phyloP scores from a whole-genome alignment of 2,888 invertebrate species.

The Tetragonisca angustula region DNA sequence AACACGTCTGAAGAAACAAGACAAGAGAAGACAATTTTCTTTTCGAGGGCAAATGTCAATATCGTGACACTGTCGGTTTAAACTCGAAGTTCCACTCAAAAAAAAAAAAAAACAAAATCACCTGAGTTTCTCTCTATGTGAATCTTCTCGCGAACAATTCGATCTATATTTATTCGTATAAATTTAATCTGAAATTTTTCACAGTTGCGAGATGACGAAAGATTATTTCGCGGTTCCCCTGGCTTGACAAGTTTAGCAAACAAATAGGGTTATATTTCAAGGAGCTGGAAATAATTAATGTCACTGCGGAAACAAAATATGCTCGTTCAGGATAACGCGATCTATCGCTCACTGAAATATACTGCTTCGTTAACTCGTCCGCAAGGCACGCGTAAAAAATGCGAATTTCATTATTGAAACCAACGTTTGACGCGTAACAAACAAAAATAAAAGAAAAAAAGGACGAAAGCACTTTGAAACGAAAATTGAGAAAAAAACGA shows the following conservation, averaged over 20 bases:
- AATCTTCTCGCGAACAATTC: background rate
- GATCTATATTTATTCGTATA: background rate
- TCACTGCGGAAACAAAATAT: slow-evolving; percentile 9
- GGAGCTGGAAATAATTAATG: background rate
- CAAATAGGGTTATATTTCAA: slow-evolving; percentile 4
- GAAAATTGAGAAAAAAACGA: background rate
- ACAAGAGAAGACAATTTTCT: background rate
- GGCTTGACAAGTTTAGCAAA: background rate
- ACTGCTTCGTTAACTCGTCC: background rate
- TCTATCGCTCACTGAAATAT: background rate
- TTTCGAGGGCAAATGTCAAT: background rate
- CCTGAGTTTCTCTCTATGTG: background rate
- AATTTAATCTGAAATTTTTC: background rate
- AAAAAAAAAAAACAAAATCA: background rate
- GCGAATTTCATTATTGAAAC: background rate
- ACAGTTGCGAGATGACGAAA: background rate
- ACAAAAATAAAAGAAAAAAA: background rate
- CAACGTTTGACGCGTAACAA: background rate
- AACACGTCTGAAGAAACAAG: background rate
- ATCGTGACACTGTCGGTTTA: background rate
- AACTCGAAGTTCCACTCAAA: background rate
- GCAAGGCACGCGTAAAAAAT: background rate
- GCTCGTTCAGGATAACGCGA: background rate
- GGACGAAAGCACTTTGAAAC: background rate
- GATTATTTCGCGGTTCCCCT: background rate